Base-by-base conservation (phyloP, 1,140 invertebrate genomes). In the Drosophila sp. region DNA sequence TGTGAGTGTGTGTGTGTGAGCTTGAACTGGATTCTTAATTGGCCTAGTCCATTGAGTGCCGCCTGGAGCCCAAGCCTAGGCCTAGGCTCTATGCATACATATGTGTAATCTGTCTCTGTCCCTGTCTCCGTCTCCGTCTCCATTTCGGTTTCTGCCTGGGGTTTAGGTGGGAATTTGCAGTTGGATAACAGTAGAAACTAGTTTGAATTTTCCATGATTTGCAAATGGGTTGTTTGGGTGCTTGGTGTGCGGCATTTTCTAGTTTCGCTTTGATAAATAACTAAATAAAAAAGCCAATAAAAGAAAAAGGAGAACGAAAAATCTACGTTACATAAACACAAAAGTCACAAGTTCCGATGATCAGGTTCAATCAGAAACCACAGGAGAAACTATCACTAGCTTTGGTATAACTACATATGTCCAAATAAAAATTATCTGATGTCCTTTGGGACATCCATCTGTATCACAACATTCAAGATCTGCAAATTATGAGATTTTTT, bases 21-120 rank as follows among this genome's bases (percentile, higher is more conserved):
- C 72, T 63, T 63, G 72, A 76, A 75, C 72, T 76, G 74, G 72
- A 66, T 76, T 76, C 70, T 76, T 76, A 76, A 76, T 76, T 76
- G 74, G 74, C 73, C 73, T 76, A 76, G 73, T 76, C 74, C 74
- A 76, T 76, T 70, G 74, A 76, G 72, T 70, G 73, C 73, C 63
- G 66, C 60, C 64, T 70, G 62, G 67, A 58, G 62, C 17, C 5
- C 10, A 38, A 10, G 35, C 35, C 35, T 38, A 50, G 23, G 44
- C 25, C 47, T 17, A 40, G 27, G 38, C 30, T 41, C 30, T 54
- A 25, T 50, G 32, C 17, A 17, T 17, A 17, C 8, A 30, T 30
- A 23, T 60, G 58, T 56, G 62, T 40, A 33, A n/a, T 71, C 29
- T 41, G 11, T 40, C 25, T 8, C 5, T 27, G 44, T 25, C 44